Evolutionary conservation across 2,797 vertebrate species (phyloP).

Genomic region (Channallabes apus): DNA sequence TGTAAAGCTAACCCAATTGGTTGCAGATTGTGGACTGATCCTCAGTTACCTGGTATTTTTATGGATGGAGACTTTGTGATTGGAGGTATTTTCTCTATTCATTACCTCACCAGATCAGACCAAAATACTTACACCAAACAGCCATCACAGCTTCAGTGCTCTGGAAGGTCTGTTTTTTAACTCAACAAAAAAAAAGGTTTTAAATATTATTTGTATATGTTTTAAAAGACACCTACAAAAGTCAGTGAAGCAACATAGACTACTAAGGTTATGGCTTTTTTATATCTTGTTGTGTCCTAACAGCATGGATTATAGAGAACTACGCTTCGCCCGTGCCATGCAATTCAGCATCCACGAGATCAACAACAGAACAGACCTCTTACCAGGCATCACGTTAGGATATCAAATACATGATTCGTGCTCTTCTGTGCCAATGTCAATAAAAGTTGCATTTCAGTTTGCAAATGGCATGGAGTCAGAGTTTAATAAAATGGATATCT

Average conservation of each 20-base stretch:
- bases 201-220: neutral
- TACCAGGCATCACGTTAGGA: slow-evolving; percentile 41
- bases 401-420: slow-evolving; percentile 52
- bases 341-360: slow-evolving; percentile 48
- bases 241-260: neutral
- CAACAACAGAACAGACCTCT: slow-evolving; percentile 45
- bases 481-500: slow-evolving; percentile 21
- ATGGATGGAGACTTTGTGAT: slow-evolving; percentile 49
- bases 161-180: slow-evolving; percentile 36
- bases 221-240: neutral
- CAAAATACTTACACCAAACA: slow-evolving; percentile 25
- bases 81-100: slow-evolving; percentile 51
- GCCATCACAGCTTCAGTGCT: slow-evolving; percentile 40
- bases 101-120: slow-evolving; percentile 29
- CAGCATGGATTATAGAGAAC: slow-evolving; percentile 47
- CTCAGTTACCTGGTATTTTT: slow-evolving; percentile 24
- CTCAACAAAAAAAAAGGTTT: neutral
- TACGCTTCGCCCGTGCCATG: slow-evolving; percentile 47
- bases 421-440: slow-evolving; percentile 45
- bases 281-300: neutral
- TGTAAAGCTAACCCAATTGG: neutral
- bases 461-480: slow-evolving; percentile 27
- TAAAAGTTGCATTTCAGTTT: slow-evolving; percentile 46
- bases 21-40: slow-evolving; percentile 41
- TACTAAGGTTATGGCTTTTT: neutral